Base-by-base conservation (phyloP, 1,140 invertebrate species). In the Branchinecta lindahli region DNA sequence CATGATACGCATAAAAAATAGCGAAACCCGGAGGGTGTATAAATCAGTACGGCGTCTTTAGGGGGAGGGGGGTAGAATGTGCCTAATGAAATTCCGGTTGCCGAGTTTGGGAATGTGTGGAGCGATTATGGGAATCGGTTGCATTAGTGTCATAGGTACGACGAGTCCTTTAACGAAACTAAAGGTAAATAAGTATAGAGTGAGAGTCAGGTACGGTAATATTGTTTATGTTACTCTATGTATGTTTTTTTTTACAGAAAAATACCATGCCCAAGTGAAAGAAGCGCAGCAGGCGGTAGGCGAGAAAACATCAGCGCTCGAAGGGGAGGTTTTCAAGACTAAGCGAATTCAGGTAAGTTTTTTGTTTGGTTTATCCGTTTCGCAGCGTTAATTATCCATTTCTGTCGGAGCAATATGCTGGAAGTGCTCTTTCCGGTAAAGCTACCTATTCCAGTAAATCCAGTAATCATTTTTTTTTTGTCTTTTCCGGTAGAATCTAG, bases 321-420 rank as follows among this genome's bases (percentile, higher is more conserved):
- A 98, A 80, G 92, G 93, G 5, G 94, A 97, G 79, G 90, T 92
- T 0, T 98, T 96, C 78, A 98, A 98, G 82, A 96, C 93, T 61
- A 95, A 94, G 80, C 85, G 96, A 79, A 83, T 95, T 73, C 79
- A 81, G 77, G 80, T 88, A 75, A 79, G 77, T 74, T 72, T 66
- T 52, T 52, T 45, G 47, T 75, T 33, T 5, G 33, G 5, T 33
- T 33, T 33, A 33, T 5, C n/a, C n/a, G n/a, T n/a, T n/a, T n/a
- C n/a, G n/a, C n/a, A n/a, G n/a, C n/a, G n/a, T n/a, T n/a, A n/a
- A n/a, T n/a, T n/a, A n/a, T n/a, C n/a, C n/a, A n/a, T n/a, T n/a
- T n/a, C n/a, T n/a, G n/a, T n/a, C n/a, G n/a, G n/a, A n/a, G n/a
- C n/a, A n/a, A n/a, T n/a, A n/a, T n/a, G n/a, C n/a, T n/a, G n/a